Base-by-base conservation (phyloP, 2,797 vertebrate genomes). In the Lagocephalus sceleratus region DNA sequence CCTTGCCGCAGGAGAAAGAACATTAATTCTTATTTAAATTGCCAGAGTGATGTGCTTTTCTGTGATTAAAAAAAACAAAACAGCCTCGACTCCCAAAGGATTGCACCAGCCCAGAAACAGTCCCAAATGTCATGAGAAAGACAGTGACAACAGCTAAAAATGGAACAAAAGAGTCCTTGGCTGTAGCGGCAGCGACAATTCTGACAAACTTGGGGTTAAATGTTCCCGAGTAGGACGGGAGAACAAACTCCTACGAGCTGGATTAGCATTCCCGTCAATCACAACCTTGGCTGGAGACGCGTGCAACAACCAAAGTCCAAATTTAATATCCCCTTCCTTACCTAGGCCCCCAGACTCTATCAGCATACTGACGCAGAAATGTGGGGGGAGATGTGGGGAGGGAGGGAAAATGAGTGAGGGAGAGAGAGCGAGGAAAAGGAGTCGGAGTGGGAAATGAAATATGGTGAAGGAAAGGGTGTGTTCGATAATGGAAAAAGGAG, bases 181-280 rank as follows among this genome's bases (percentile, higher is more conserved):
- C 57, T 65, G 67, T 10, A 35, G 21, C 15, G 76, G 5, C 7
- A 1, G 12, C 12, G 32, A 14, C 32, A 12, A 51, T 53, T 12
- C 42, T n/a, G 44, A 82, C 66, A 68, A 51, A 73, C 78, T 82
- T 68, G 66, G 79, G 78, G 79, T 85, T 82, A 85, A 85, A 78
- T 74, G 83, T 75, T 82, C 67, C 73, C 73, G 72, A 57, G 78
- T 47, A 70, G 63, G 68, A 75, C 66, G 72, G 64, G 55, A 70
- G 76, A 70, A 83, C 64, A 78, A 86, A 81, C 83, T 78, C 78
- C 77, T 75, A 73, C 83, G 81, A 83, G 77, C 82, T 85, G 79
- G 85, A 85, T 87, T 86, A 87, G 86, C 83, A 87, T 88, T 87
- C 80, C 81, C 78, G 84, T 84, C 87, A 75, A 81, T 89, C 86